A percentile compares a stretch with the other conserved stretches of the same genome.
Conservation (phyloP, 1,140 invertebrate species). For the Aplysia californica region DNA sequence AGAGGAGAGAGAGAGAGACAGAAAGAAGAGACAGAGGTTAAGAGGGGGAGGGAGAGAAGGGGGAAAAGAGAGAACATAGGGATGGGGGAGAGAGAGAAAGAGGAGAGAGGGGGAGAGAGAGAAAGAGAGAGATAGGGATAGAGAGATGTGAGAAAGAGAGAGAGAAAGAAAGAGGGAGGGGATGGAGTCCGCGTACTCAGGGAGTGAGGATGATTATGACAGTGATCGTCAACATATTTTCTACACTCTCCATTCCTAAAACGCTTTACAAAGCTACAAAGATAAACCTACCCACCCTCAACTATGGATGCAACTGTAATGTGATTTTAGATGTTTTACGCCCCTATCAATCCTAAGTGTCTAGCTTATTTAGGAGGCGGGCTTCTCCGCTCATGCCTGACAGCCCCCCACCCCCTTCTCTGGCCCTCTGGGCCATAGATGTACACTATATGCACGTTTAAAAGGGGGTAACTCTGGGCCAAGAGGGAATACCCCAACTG, state of each 20-base stretch:
- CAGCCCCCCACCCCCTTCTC: too few relatives aligned
- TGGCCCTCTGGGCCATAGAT: too few relatives aligned
- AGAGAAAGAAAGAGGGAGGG: neutral
- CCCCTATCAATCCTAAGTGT: too few relatives aligned
- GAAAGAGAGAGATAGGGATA: neutral
- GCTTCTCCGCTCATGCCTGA: too few relatives aligned
- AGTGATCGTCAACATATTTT: neutral
- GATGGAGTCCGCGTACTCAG: neutral
- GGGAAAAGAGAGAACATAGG: neutral
- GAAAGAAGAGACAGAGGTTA: neutral
- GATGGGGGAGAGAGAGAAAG: slow-evolving; percentile 15
- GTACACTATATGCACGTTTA: too few relatives aligned
- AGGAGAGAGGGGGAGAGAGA: slow-evolving; percentile 18
- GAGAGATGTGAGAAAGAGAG: slow-evolving; percentile 10
- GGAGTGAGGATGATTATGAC: too few relatives aligned
- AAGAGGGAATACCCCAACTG: too few relatives aligned
- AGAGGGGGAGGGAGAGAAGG: slow-evolving; percentile 17
- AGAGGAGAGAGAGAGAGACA: neutral
- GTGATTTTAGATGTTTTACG: too few relatives aligned
- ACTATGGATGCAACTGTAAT: neutral
- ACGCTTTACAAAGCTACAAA: neutral
- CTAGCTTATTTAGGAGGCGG: too few relatives aligned
- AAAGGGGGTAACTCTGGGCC: too few relatives aligned
- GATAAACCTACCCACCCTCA: too few relatives aligned
- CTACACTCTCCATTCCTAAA: neutral